Base-by-base conservation (phyloP, 2,888 invertebrate genomes). In the Entomobrya proxima region DNA sequence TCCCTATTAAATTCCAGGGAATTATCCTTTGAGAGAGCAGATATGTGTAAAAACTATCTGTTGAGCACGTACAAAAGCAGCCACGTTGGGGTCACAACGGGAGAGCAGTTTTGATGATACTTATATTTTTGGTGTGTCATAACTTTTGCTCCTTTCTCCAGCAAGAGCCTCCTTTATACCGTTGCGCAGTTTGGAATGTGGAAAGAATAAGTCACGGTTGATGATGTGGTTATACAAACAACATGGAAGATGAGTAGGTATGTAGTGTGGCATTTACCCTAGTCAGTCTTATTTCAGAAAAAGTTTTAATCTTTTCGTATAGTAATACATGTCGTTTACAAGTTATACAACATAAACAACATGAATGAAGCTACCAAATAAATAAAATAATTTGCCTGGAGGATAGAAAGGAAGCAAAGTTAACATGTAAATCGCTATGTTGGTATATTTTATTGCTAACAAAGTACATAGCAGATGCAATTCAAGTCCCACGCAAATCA, bases 1-100 rank as follows among this genome's bases (percentile, higher is more conserved):
- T 76, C 83, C 69, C 83, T 52, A 67, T 84, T 77, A 84, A 77
- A 76, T 75, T 77, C 77, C 69, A 44, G 76, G 37, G 67, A 40
- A 52, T n/a, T 77, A 18, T 21, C 37, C 37, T 37, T 7, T 37
- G 0, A 21, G 37, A 37, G 64, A 5, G 37, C 3, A 37, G 1
- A 27, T n/a, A 1, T 61, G 32, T 37, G 37, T 64, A 11, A 15
- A 15, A 55, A 37, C 77, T 77, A 77, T 61, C 58, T 77, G 61
- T 77, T 77, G 77, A 77, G 77, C 64, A 64, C 64, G 77, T 64
- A 32, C 37, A 15, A 64, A 37, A 32, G 9, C 50, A 13, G 30
- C 0, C 35, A 58, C 24, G 40, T 40, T 11, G 24, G 21, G 9
- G 7, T 55, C 27, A 27, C 13, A 13, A 47, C 24, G 27, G 4